Conservation (phyloP, 2,797 vertebrate genomes). For the Taenioides sp. region DNA sequence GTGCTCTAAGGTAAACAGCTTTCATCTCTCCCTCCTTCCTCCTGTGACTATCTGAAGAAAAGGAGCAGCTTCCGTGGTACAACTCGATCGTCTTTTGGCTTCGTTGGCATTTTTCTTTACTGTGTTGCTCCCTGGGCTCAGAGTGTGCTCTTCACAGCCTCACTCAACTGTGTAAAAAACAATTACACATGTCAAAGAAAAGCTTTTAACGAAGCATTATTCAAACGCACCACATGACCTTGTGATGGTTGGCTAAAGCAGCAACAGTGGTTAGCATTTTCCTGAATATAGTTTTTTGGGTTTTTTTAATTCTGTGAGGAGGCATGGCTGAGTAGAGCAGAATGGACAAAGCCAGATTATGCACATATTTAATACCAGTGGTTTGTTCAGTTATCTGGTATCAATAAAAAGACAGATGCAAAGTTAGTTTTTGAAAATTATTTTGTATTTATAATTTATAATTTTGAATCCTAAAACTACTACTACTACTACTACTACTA, state of each 20-base stretch:
- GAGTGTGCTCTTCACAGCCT: constrained; percentile 15
- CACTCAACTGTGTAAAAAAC: constrained; percentile 20
- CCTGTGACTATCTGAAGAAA: constrained; percentile 29
- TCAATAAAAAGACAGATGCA: too few relatives aligned
- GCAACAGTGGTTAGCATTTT: neutral
- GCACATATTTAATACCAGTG: neutral
- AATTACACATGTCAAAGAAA: constrained; percentile 24
- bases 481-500: too few relatives aligned
- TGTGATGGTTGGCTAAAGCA: neutral
- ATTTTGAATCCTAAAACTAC: too few relatives aligned
- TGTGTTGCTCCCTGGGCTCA: constrained; percentile 3
- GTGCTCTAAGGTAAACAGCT: constrained; percentile 39
- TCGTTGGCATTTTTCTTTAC: constrained; percentile 34
- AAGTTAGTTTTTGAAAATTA: too few relatives aligned
- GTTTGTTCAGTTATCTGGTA: too few relatives aligned
- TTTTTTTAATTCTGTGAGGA: neutral
- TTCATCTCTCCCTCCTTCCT: constrained; percentile 41
- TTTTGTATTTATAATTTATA: too few relatives aligned
- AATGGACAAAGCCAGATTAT: neutral
- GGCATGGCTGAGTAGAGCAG: neutral
- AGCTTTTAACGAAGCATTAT: constrained; percentile 19
- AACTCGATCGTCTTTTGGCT: constrained; percentile 30
- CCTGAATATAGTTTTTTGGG: neutral
- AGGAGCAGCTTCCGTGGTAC: constrained; percentile 32
- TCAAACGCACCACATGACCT: neutral